These are phyloP conservation scores for Phrynosoma platyrhinos DNA, from an alignment of 2,113 vertebrate species.

Conservation along the genomic window DNA sequence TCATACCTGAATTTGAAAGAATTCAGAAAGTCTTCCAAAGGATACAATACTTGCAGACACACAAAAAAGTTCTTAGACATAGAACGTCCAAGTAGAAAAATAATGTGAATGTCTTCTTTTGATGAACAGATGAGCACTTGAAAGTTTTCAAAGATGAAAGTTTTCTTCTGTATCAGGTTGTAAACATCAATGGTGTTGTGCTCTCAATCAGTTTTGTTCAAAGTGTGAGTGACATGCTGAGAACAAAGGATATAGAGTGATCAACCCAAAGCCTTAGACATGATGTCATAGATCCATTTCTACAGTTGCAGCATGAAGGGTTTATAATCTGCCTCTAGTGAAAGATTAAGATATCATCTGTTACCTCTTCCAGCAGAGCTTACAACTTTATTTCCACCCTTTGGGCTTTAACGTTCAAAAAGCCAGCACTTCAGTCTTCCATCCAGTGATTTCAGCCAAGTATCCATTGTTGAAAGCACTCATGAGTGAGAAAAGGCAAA, in stretches of 20 bases:
- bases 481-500: slow-evolving; percentile 66
- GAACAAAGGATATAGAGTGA: slow-evolving; percentile 48
- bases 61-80: neutral
- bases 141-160: slow-evolving; percentile 74
- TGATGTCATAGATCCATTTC: slow-evolving; percentile 74
- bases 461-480: slow-evolving; percentile 66
- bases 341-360: slow-evolving; percentile 57
- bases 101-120: slow-evolving; percentile 72
- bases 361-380: slow-evolving; percentile 62
- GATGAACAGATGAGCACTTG: slow-evolving; percentile 69
- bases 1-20: neutral
- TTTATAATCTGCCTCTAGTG: slow-evolving; percentile 54
- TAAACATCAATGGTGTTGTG: neutral
- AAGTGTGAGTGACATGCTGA: neutral
- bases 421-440: slow-evolving; percentile 78
- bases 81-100: slow-evolving; percentile 54
- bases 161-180: slow-evolving; percentile 56
- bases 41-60: neutral
- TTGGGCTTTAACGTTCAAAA: slow-evolving; percentile 70
- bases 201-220: slow-evolving; percentile 60
- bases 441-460: slow-evolving; percentile 71
- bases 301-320: slow-evolving; percentile 51
- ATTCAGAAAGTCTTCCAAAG: slow-evolving; percentile 3
- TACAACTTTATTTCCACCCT: slow-evolving; percentile 49
- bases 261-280: slow-evolving; percentile 71